These are phyloP conservation scores for Himalopsyche anomala DNA, from an alignment of 2,888 invertebrate species.

Conservation along the genomic window DNA sequence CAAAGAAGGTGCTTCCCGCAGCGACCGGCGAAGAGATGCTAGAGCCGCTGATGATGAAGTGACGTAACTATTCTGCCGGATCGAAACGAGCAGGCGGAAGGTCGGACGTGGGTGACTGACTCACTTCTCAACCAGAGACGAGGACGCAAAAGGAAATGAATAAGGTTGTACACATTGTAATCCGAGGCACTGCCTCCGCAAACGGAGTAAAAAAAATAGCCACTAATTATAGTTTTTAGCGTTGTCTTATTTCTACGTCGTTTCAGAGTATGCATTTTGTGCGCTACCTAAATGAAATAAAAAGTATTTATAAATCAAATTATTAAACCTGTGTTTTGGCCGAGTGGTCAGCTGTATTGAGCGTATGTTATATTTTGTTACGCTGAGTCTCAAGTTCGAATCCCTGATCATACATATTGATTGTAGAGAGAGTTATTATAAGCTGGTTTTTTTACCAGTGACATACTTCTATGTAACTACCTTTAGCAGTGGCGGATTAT, in stretches of 20 bases:
- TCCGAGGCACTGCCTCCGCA: not conserved
- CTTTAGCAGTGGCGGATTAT: too few relatives aligned
- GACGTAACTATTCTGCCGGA: not conserved
- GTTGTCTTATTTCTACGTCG: not conserved
- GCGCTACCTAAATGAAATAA: not conserved
- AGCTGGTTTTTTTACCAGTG: too few relatives aligned
- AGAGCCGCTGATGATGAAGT: not conserved
- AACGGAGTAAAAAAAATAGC: not conserved
- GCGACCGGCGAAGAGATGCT: not conserved
- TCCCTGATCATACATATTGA: too few relatives aligned
- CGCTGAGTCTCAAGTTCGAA: too few relatives aligned
- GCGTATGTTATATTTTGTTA: too few relatives aligned
- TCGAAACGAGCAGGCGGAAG: constrained; percentile 8
- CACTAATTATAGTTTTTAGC: not conserved
- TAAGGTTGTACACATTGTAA: not conserved
- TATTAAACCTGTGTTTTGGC: too few relatives aligned
- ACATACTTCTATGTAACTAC: too few relatives aligned
- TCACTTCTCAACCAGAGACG: not conserved
- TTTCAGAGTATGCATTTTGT: not conserved
- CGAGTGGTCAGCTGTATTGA: too few relatives aligned
- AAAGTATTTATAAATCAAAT: not conserved
- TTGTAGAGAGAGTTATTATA: too few relatives aligned
- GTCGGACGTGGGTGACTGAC: constrained; percentile 34
- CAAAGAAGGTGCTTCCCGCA: constrained; percentile 10
- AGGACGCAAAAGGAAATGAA: constrained; percentile 18